Conservation (phyloP, 2,888 invertebrate genomes). For the Oxystoma pomonae region DNA sequence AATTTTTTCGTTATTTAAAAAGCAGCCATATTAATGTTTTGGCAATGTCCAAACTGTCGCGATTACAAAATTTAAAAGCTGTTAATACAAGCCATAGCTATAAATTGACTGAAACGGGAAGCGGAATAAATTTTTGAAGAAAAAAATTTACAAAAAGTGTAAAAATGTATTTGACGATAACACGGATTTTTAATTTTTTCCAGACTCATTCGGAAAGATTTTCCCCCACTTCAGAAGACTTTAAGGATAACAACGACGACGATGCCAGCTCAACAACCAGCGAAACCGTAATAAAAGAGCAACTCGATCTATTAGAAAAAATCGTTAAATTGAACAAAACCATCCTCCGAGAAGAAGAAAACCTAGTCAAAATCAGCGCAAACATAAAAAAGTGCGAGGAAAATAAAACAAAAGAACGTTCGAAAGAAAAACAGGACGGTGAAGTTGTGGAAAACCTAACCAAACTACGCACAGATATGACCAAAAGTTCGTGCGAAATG, state of each 20-base stretch:
- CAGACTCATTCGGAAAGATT: slow-evolving; percentile 43
- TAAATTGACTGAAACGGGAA: too few relatives aligned
- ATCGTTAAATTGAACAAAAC: slow-evolving; percentile 69
- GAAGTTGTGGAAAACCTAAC: slow-evolving; percentile 39
- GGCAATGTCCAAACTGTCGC: too few relatives aligned
- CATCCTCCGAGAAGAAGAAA: slow-evolving; percentile 69
- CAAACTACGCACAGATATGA: slow-evolving; percentile 43
- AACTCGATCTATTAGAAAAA: slow-evolving; percentile 69
- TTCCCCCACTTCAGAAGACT: slow-evolving; percentile 45
- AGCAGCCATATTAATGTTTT: too few relatives aligned
- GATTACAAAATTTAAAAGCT: too few relatives aligned
- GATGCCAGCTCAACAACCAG: slow-evolving; percentile 48
- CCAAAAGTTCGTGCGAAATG: slow-evolving; percentile 47
- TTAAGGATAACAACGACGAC: slow-evolving; percentile 43
- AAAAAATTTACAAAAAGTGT: too few relatives aligned
- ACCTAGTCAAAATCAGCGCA: slow-evolving; percentile 61
- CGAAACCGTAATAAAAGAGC: slow-evolving; percentile 55
- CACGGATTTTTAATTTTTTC: too few relatives aligned
- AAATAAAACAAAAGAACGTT: slow-evolving; percentile 44
- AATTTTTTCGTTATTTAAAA: too few relatives aligned
- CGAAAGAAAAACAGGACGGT: slow-evolving; percentile 37
- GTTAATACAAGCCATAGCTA: too few relatives aligned
- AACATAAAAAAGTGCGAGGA: slow-evolving; percentile 50
- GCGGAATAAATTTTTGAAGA: too few relatives aligned
- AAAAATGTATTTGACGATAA: too few relatives aligned